These are phyloP conservation scores for Pterocles orientalis DNA, from an alignment of 2,113 vertebrate species.

Conservation along the genomic window DNA sequence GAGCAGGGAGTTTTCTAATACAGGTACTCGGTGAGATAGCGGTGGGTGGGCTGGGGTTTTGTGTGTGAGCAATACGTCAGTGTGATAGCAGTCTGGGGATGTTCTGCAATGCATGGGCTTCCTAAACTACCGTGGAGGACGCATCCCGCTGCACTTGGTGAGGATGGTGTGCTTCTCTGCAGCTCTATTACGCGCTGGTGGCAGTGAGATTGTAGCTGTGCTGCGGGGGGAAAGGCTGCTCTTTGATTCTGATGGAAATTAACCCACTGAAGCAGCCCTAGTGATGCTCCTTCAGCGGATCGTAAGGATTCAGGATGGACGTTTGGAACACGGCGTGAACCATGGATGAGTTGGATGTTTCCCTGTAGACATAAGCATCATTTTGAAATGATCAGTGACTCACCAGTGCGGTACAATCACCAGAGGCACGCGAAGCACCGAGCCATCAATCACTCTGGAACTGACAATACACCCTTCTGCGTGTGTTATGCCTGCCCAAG, in stretches of 20 bases:
- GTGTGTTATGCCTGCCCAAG: background rate
- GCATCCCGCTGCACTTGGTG: background rate
- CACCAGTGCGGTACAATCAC: background rate
- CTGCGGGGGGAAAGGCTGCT: background rate
- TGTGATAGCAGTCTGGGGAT: background rate
- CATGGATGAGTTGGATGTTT: background rate
- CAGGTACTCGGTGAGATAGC: background rate
- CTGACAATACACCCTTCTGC: background rate
- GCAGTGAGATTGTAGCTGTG: background rate
- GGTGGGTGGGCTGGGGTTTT: background rate
- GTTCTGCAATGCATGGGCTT: background rate
- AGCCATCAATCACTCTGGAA: background rate
- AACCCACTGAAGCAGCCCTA: background rate
- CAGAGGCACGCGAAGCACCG: background rate
- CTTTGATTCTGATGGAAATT: background rate
- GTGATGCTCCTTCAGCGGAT: background rate
- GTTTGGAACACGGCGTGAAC: background rate
- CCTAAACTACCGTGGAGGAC: background rate
- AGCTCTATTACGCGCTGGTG: background rate
- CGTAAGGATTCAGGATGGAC: background rate
- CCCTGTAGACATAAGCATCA: background rate
- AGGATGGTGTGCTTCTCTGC: background rate
- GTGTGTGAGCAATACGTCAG: background rate
- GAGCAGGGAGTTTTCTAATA: background rate
- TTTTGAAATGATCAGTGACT: conserved; percentile 8